Conservation (phyloP, 2,113 vertebrate genomes). For the Microcebus tavaratra region DNA sequence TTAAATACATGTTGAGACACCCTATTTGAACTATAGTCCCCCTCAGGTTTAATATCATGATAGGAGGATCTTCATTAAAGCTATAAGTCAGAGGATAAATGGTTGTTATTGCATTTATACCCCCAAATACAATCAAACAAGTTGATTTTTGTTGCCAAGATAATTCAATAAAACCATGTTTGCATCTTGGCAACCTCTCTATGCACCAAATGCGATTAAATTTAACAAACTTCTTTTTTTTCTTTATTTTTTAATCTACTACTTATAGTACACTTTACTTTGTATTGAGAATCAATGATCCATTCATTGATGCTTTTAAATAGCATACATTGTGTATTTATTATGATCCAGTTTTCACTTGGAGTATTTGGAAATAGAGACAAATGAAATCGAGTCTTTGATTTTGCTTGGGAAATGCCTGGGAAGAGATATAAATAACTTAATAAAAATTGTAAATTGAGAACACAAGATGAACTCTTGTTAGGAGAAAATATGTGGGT, state of each 20-base stretch:
- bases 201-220: background rate
- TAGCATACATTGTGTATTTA: background rate
- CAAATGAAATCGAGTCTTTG: background rate
- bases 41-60: background rate
- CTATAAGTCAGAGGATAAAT: background rate
- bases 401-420: constrained; percentile 23
- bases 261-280: background rate
- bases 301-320: background rate
- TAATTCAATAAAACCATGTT: background rate
- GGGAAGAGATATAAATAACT: background rate
- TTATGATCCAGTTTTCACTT: background rate
- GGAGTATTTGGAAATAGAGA: background rate
- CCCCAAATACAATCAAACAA: constrained; percentile 11
- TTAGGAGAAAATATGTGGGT: constrained; percentile 18
- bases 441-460: constrained; percentile 22
- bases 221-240: background rate
- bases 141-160: background rate
- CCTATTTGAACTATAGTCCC: background rate
- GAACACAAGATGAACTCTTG: background rate
- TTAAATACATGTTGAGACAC: background rate
- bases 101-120: background rate
- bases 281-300: constrained; percentile 13
- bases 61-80: background rate
- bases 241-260: background rate
- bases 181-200: background rate